Conservation (phyloP, 2,888 invertebrate genomes). For the Pseudococcus jackbeardsleyi region DNA sequence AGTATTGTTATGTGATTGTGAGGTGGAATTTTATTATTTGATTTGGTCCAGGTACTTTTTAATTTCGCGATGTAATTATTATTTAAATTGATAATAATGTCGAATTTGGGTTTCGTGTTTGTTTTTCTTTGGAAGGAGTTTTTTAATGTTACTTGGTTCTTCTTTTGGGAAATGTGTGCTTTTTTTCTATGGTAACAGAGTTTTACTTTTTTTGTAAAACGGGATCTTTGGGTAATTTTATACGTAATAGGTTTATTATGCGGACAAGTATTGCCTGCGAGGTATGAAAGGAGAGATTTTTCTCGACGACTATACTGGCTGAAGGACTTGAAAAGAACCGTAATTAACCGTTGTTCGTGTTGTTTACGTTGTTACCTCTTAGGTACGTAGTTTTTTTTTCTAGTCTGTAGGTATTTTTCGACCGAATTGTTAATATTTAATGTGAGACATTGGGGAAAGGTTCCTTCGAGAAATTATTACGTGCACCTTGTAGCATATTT, state of each 20-base stretch:
- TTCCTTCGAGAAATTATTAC: constrained; percentile 39
- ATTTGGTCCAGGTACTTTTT: neutral
- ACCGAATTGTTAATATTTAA: constrained; percentile 20
- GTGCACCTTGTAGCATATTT: neutral
- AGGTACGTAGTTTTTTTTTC: neutral
- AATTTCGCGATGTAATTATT: neutral
- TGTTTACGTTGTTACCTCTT: constrained; percentile 3
- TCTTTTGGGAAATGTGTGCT: neutral
- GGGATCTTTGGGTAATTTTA: neutral
- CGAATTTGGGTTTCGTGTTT: neutral
- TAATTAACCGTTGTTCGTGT: constrained; percentile 20
- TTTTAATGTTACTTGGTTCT: neutral
- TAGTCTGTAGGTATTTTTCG: neutral
- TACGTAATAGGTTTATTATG: constrained; percentile 15
- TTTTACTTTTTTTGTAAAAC: neutral
- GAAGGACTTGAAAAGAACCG: constrained; percentile 27
- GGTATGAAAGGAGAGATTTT: neutral
- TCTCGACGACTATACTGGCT: neutral
- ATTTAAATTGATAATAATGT: neutral
- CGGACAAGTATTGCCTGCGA: constrained; percentile 8
- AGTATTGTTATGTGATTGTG: neutral
- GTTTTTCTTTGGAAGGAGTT: neutral
- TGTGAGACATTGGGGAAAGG: constrained; percentile 2
- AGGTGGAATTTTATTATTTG: neutral
- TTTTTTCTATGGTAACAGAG: neutral